Conservation (phyloP, 2,888 invertebrate genomes). For the Coenonympha glycerion region DNA sequence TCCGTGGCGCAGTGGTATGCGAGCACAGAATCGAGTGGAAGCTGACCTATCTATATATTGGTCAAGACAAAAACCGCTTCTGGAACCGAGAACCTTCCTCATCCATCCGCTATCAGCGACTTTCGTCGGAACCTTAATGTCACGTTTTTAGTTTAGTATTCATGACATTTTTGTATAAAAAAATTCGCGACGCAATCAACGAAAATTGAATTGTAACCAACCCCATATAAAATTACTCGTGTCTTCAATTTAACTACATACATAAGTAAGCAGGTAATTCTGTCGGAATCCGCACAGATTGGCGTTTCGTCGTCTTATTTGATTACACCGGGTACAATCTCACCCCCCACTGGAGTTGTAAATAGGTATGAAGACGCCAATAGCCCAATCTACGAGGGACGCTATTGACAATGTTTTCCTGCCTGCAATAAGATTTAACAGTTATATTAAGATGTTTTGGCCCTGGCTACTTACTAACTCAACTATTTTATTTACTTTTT, state of each 20-base stretch:
- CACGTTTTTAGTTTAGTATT: too few species aligned
- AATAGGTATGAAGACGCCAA: background rate
- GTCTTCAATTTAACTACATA: constrained; percentile 22
- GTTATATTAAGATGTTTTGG: too few species aligned
- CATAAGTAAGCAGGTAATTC: constrained; percentile 24
- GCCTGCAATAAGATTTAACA: background rate
- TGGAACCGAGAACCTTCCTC: too few species aligned
- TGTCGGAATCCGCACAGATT: constrained; percentile 17
- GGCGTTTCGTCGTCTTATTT: constrained; percentile 20
- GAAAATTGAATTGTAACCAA: constrained; percentile 18
- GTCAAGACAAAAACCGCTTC: too few species aligned
- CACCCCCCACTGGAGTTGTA: constrained; percentile 14
- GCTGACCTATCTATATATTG: too few species aligned
- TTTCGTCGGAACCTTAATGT: too few species aligned
- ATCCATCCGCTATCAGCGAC: too few species aligned
- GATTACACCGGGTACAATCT: constrained; percentile 20
- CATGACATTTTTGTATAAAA: background rate
- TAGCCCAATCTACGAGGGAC: background rate
- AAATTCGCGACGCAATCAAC: background rate
- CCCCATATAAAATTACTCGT: constrained; percentile 14
- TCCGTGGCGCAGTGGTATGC: too few species aligned
- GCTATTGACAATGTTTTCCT: background rate
- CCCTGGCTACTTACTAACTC: too few species aligned
- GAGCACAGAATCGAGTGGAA: too few species aligned
- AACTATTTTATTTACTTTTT: too few species aligned